Evolutionary conservation across 2,797 vertebrate genomes (phyloP), one percentile per base, ranked within the genome.

Genomic region (Sphenodon punctatus): DNA sequence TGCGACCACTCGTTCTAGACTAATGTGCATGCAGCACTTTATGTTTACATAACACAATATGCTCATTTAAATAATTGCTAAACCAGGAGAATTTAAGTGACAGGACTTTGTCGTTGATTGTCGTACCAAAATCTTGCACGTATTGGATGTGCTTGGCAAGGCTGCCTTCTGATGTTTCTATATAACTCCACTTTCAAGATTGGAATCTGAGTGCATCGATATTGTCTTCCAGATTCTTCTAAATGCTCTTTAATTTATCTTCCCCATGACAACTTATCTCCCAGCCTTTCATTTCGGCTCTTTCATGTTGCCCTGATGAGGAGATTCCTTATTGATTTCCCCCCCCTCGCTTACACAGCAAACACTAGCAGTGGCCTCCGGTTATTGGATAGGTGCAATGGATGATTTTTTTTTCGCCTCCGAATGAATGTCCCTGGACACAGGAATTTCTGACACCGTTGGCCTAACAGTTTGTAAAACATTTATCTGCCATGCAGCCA

Each of bases 11-110:
- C 0, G 61, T 67, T 82, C 53, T 42, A 78, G 69, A 25, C 48
- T 74, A 58, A 61, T 53, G 79, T 77, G 67, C 39, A 70, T 13
- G 45, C 58, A 74, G 55, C 63, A 76, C 12, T 30, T 63, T 48
- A 46, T 4, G 22, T 53, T 39, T 3, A 8, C 34, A 20, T 49
- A 75, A 73, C 14, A 59, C 46, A 36, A 3, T 51, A 46, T 32
- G 82, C 34, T 36, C 34, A 69, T 6, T 7, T 51, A 67, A 20
- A 23, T 16, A 49, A 66, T 71, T 63, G 42, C 49, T 51, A n/a
- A 78, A 7, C 55, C 39, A 23, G 20, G 36, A 58, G 55, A 36
- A 20, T 32, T 23, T 8, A 13, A 36, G 36, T 36, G 58, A 32
- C 20, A 58, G 32, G 55, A 20, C 6, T 20, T 6, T 58, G n/a